Conservation (phyloP, 2,797 vertebrate genomes). For the Manis pentadactyla region DNA sequence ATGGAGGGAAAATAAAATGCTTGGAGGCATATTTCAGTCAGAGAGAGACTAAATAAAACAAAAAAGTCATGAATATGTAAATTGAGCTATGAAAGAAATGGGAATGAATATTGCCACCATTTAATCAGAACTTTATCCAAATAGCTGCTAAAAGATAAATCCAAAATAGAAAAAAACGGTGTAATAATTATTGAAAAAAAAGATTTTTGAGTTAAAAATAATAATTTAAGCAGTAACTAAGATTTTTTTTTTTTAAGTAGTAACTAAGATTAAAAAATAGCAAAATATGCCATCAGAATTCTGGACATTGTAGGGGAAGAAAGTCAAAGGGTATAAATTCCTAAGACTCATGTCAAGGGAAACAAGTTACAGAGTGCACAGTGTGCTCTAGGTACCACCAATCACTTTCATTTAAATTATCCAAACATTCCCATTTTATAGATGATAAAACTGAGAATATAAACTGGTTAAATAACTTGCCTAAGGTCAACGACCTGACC, state of each 20-base stretch:
- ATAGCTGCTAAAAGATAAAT: neutral
- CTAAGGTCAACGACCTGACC: neutral
- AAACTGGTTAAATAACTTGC: neutral
- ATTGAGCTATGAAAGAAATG: neutral
- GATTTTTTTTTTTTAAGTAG: neutral
- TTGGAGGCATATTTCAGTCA: neutral
- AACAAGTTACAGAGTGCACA: neutral
- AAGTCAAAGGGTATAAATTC: neutral
- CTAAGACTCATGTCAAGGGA: neutral
- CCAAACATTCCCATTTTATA: constrained; percentile 23
- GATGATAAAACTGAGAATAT: neutral
- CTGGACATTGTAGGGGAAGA: neutral
- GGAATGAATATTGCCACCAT: neutral
- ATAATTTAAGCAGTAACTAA: neutral
- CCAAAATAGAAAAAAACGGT: neutral
- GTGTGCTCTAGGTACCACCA: neutral
- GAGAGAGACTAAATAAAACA: neutral
- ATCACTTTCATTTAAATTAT: constrained; percentile 7
- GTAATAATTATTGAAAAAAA: constrained; percentile 40
- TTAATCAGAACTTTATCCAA: neutral
- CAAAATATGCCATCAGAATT: neutral
- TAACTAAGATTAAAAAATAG: constrained; percentile 1
- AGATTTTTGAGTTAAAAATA: neutral
- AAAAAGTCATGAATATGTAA: neutral
- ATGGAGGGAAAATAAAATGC: neutral